Base-by-base conservation (phyloP, 2,113 vertebrate genomes). In the Microcebus murinus region DNA sequence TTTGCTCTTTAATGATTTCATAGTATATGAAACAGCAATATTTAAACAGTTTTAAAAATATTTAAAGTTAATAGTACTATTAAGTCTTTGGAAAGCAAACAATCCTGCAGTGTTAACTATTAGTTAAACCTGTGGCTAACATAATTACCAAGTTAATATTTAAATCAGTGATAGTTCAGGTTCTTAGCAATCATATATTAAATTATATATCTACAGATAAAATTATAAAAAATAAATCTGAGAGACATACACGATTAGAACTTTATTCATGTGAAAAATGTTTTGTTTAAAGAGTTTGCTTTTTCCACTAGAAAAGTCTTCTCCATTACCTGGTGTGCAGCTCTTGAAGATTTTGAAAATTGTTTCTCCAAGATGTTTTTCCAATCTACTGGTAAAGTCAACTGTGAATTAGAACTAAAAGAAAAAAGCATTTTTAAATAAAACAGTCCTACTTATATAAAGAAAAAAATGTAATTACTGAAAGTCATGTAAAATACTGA, bases 271-370 rank as follows among this genome's bases (percentile, higher is more conserved):
- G 3, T 52, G 5, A 73, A 87, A 92, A 91, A 73, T 23, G n/a
- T 31, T 65, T 67, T 86, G 21, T 68, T 86, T 34, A 55, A 65
- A 84, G 15, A 80, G 6, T 77, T 76, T 87, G 12, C 6, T 65
- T 87, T 89, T 48, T 76, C 52, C 6, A 29, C 6, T 39, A 48
- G 63, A 65, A 87, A 91, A 73, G 17, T 6, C 63, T 68, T 76
- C 34, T 76, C 68, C 39, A 42, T 98, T 98, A 99, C 99, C 98
- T 98, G 97, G 6, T 97, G 97, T 34, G 70, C 45, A 74, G 97
- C 91, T 98, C 74, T 97, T n/a, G 70, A 93, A 55, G 97, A 96
- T 31, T 98, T 98, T 81, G 96, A 96, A 65, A 96, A 96, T 36
- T 97, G 93, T 59, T 94, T 98, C 73, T 96, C 96, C 91, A 97